A percentile compares a stretch with the other conserved stretches of the same genome.
phyloP scores from a whole-genome alignment of 2,113 vertebrate species.

The Seriola aureovittata region DNA sequence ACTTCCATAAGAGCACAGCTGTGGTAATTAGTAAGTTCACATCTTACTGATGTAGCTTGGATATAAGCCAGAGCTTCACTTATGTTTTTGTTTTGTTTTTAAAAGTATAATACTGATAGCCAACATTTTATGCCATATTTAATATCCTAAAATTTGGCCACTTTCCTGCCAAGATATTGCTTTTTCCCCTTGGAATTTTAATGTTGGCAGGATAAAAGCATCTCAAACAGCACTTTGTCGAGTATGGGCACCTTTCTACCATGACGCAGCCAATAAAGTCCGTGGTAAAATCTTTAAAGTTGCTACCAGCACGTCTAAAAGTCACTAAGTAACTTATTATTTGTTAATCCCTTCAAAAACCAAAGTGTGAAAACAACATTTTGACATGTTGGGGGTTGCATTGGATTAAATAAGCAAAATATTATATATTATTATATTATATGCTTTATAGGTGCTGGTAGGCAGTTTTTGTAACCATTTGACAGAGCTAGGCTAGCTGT shows the following conservation, averaged over 20 bases:
- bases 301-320: not conserved
- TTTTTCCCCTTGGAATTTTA: slow-evolving; percentile 36
- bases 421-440: slow-evolving; percentile 5
- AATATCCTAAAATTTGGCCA: slow-evolving; percentile 9
- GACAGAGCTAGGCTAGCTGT: not conserved
- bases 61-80: slow-evolving; percentile 10
- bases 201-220: slow-evolving; percentile 31
- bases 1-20: slow-evolving; percentile 26
- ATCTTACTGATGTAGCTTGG: slow-evolving; percentile 52
- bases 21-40: slow-evolving; percentile 47
- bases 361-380: not conserved
- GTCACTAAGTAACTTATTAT: not conserved
- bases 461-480: not conserved
- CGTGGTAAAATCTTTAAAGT: slow-evolving; percentile 19
- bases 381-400: not conserved
- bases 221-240: slow-evolving; percentile 27
- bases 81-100: slow-evolving; percentile 33
- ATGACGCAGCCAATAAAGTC: slow-evolving; percentile 27
- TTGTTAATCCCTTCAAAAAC: slow-evolving; percentile 5
- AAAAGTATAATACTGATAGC: slow-evolving; percentile 18
- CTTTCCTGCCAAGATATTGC: slow-evolving; percentile 39
- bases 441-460: not conserved
- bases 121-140: slow-evolving; percentile 44
- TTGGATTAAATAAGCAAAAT: slow-evolving; percentile 1
- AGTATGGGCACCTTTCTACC: not conserved